Conservation (phyloP, 2,113 vertebrate genomes). For the Centropus bengalensis region DNA sequence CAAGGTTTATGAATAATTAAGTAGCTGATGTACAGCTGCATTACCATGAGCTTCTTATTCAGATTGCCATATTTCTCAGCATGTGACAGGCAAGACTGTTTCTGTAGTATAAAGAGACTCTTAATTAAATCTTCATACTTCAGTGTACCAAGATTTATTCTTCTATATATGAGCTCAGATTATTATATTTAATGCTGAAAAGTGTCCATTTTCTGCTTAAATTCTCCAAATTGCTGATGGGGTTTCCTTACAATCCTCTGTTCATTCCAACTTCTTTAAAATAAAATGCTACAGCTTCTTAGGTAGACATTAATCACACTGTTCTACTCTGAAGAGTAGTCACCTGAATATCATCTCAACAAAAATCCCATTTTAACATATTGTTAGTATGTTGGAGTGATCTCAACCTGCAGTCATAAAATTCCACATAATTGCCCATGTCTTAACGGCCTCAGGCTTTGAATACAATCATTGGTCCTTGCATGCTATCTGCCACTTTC, state of each 20-base stretch:
- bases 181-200: slow-evolving; percentile 17
- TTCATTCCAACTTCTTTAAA: background rate
- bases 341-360: background rate
- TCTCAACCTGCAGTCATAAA: slow-evolving; percentile 11
- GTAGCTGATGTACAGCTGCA: background rate
- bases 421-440: slow-evolving; percentile 54
- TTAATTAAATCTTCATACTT: slow-evolving; percentile 53
- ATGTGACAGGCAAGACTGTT: background rate
- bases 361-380: background rate
- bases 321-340: background rate
- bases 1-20: slow-evolving; percentile 49
- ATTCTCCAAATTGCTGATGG: background rate
- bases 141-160: background rate
- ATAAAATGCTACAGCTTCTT: background rate
- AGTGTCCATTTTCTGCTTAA: slow-evolving; percentile 3
- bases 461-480: slow-evolving; percentile 33
- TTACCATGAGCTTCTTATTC: background rate
- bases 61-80: background rate
- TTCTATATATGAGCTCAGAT: background rate
- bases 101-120: slow-evolving; percentile 30
- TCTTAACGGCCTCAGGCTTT: slow-evolving; percentile 69
- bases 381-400: background rate
- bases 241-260: background rate
- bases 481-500: slow-evolving; percentile 50
- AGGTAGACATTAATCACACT: background rate